phyloP scores from a whole-genome alignment of 1,140 invertebrate species.

The Ips nitidus region DNA sequence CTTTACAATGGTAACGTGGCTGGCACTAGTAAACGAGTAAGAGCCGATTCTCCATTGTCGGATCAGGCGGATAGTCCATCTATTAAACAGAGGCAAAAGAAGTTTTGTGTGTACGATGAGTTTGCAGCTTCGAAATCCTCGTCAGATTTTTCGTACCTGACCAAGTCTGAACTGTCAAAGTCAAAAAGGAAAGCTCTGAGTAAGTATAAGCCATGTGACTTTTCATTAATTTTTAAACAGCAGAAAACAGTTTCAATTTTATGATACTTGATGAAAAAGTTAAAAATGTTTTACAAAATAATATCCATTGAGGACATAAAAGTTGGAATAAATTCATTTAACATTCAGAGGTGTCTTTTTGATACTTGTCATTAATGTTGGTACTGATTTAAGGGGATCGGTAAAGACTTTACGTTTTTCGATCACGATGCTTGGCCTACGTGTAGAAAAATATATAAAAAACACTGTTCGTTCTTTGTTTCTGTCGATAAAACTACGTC shows the following conservation, averaged over 20 bases:
- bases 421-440: too few relatives aligned
- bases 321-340: too few relatives aligned
- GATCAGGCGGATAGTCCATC: constrained; percentile 22
- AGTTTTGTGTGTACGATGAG: constrained; percentile 42
- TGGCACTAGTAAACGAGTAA: constrained; percentile 6
- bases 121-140: constrained; percentile 43
- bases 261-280: neutral
- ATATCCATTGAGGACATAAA: too few relatives aligned
- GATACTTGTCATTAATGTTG: too few relatives aligned
- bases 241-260: neutral
- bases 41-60: constrained; percentile 33
- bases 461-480: too few relatives aligned
- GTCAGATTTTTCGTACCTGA: constrained; percentile 35
- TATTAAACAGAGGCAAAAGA: constrained; percentile 37
- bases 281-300: too few relatives aligned
- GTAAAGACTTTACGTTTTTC: too few relatives aligned
- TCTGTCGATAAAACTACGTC: too few relatives aligned
- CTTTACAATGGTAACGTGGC: constrained; percentile 10
- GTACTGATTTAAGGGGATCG: too few relatives aligned
- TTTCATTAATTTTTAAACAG: constrained; percentile 14
- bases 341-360: too few relatives aligned
- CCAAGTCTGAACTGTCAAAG: constrained; percentile 24
- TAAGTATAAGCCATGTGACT: constrained; percentile 25
- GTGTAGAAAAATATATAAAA: too few relatives aligned
- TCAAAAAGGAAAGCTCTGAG: constrained; percentile 38